These are phyloP conservation scores for Acleris cristana DNA, from an alignment of 2,888 invertebrate genomes.

Conservation along the genomic window DNA sequence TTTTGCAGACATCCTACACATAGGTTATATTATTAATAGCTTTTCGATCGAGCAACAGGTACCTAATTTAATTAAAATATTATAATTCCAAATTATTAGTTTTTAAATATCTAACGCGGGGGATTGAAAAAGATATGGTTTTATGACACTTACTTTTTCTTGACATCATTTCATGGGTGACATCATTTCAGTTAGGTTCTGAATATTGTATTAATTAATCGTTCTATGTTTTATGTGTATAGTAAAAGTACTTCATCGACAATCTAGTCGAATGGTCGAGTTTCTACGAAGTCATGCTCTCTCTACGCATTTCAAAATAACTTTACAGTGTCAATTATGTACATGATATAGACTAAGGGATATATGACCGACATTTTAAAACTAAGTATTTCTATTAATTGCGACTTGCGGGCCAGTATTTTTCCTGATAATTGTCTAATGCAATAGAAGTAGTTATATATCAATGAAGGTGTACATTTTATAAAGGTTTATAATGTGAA, in stretches of 20 bases:
- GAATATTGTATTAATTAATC: too few species aligned
- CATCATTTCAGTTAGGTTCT: too few species aligned
- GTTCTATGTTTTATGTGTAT: too few species aligned
- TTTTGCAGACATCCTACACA: too few species aligned
- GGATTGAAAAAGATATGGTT: too few species aligned
- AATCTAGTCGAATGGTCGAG: not conserved
- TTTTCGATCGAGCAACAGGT: too few species aligned
- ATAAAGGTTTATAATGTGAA: slow-evolving; percentile 44
- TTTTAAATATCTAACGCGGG: too few species aligned
- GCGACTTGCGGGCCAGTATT: slow-evolving; percentile 56
- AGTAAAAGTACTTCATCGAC: not conserved
- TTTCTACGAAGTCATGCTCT: slow-evolving; percentile 15
- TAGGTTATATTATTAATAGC: too few species aligned
- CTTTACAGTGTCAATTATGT: slow-evolving; percentile 62
- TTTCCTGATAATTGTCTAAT: slow-evolving; percentile 38
- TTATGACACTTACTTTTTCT: too few species aligned
- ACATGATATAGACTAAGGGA: slow-evolving; percentile 51
- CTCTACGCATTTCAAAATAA: slow-evolving; percentile 26
- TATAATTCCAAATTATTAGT: too few species aligned
- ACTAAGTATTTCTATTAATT: slow-evolving; percentile 43
- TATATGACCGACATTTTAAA: slow-evolving; percentile 36
- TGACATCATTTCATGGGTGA: too few species aligned
- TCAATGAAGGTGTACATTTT: slow-evolving; percentile 32
- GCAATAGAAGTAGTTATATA: slow-evolving; percentile 36
- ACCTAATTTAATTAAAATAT: too few species aligned